A percentile compares a stretch with the other conserved stretches of the same genome.
Evolutionary conservation across 2,888 invertebrate genomes (phyloP).

Genomic region (Acanthopleura granulata): DNA sequence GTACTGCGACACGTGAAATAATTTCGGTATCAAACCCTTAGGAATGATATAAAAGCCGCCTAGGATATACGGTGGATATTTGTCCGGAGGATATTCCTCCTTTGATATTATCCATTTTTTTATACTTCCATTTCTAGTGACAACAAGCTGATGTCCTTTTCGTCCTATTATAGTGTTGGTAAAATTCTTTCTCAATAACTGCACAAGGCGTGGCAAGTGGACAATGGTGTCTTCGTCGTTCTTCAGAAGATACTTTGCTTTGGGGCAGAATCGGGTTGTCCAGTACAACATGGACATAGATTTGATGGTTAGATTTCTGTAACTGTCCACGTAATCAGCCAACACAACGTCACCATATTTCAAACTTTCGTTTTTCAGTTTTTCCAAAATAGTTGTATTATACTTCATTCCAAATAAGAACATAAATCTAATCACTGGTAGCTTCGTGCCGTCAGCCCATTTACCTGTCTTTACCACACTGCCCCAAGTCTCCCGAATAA

Average conservation of each 20-base stretch:
- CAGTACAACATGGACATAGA: slow-evolving; percentile 60
- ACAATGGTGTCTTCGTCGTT: slow-evolving; percentile 65
- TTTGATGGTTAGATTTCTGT: slow-evolving; percentile 62
- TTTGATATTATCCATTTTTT: slow-evolving; percentile 42
- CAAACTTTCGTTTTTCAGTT: slow-evolving; percentile 26
- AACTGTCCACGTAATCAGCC: slow-evolving; percentile 52
- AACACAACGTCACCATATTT: slow-evolving; percentile 31
- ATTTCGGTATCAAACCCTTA: slow-evolving; percentile 64
- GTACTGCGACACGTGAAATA: slow-evolving; percentile 21
- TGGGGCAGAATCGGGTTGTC: slow-evolving; percentile 50
- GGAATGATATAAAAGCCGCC: slow-evolving; percentile 40
- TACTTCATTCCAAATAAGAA: slow-evolving; percentile 29
- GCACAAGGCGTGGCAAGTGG: slow-evolving; percentile 65
- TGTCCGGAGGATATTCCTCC: slow-evolving; percentile 29
- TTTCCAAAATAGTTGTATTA: slow-evolving; percentile 15
- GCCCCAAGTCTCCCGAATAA: slow-evolving; percentile 36
- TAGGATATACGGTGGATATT: slow-evolving; percentile 36
- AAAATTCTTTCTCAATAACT: not conserved
- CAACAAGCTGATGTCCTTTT: not conserved
- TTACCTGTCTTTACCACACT: slow-evolving; percentile 9
- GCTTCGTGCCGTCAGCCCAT: slow-evolving; percentile 8
- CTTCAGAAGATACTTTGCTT: slow-evolving; percentile 55
- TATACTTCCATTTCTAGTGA: slow-evolving; percentile 28
- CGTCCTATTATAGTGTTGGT: not conserved
- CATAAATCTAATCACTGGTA: slow-evolving; percentile 22